A percentile compares a stretch with the other conserved stretches of the same genome.
Evolutionary conservation across 1,140 invertebrate species (phyloP).

Genomic region (Pararge aegeria): DNA sequence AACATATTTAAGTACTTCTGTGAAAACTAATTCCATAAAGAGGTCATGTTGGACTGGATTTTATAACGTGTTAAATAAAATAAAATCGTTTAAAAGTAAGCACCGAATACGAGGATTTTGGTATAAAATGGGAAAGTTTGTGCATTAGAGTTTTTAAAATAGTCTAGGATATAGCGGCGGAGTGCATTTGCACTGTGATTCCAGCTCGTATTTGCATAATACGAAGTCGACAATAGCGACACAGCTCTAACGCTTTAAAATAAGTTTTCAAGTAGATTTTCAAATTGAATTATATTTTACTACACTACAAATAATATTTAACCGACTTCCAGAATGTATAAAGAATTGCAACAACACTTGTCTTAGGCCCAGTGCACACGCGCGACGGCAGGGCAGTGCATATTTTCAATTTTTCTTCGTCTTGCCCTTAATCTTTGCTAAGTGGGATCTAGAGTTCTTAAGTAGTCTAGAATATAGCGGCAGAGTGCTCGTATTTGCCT

Average conservation of each 20-base stretch:
- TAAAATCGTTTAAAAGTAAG: slow-evolving; percentile 1
- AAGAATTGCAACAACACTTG: too few relatives aligned
- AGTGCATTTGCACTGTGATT: slow-evolving; percentile 13
- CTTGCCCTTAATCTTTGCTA: too few relatives aligned
- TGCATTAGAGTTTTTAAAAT: slow-evolving; percentile 12
- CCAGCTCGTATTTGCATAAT: slow-evolving; percentile 8
- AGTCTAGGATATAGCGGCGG: slow-evolving; percentile 5
- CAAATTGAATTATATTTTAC: slow-evolving; percentile 4
- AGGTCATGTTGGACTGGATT: not conserved
- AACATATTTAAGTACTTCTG: not conserved
- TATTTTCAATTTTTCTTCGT: too few relatives aligned
- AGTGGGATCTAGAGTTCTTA: too few relatives aligned
- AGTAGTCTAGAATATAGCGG: too few relatives aligned
- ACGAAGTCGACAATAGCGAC: slow-evolving; percentile 9
- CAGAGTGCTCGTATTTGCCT: too few relatives aligned
- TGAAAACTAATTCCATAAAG: not conserved
- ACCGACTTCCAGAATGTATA: too few relatives aligned
- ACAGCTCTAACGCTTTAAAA: slow-evolving; percentile 1
- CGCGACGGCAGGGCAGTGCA: too few relatives aligned
- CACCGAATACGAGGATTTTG: slow-evolving; percentile 2
- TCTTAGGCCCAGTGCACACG: too few relatives aligned
- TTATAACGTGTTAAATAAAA: slow-evolving; percentile 1
- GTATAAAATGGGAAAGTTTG: slow-evolving; percentile 13
- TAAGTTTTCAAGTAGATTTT: slow-evolving; percentile 1
- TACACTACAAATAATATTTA: not conserved